These are phyloP conservation scores for Tolmerus cingulatus DNA, from an alignment of 2,888 invertebrate genomes.

Conservation along the genomic window DNA sequence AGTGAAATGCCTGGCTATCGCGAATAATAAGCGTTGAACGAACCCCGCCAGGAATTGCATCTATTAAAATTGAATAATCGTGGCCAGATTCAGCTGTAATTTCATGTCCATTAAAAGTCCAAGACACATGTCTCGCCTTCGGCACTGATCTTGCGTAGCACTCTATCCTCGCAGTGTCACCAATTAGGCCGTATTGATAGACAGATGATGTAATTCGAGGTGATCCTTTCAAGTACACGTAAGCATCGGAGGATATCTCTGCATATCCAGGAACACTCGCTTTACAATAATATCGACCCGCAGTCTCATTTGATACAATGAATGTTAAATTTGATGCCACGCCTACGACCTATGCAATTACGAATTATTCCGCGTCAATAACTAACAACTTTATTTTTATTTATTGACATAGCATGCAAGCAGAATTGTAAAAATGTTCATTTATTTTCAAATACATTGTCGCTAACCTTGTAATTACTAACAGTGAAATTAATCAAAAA, in stretches of 20 bases:
- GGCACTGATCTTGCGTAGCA: constrained; percentile 91
- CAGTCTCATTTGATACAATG: constrained; percentile 78
- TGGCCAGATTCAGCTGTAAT: constrained; percentile 76
- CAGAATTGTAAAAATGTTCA: too few species aligned
- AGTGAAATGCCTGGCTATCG: constrained; percentile 85
- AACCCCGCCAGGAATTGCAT: constrained; percentile 78
- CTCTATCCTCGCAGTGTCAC: constrained; percentile 83
- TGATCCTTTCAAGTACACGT: constrained; percentile 81
- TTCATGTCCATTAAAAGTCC: constrained; percentile 87
- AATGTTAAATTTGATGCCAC: constrained; percentile 81
- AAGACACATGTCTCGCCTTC: constrained; percentile 83
- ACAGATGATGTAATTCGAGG: constrained; percentile 82
- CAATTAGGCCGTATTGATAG: constrained; percentile 83
- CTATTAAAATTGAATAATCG: constrained; percentile 79
- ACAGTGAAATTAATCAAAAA: background rate
- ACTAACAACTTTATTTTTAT: background rate
- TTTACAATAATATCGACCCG: constrained; percentile 88
- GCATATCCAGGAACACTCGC: constrained; percentile 87
- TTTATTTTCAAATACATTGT: background rate
- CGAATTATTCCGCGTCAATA: constrained; percentile 41
- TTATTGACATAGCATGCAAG: background rate
- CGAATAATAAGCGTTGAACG: constrained; percentile 90
- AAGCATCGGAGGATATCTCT: constrained; percentile 82
- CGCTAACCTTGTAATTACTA: background rate
- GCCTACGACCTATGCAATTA: constrained; percentile 69